Conservation (phyloP, 2,888 invertebrate genomes). For the Apoderus coryli region DNA sequence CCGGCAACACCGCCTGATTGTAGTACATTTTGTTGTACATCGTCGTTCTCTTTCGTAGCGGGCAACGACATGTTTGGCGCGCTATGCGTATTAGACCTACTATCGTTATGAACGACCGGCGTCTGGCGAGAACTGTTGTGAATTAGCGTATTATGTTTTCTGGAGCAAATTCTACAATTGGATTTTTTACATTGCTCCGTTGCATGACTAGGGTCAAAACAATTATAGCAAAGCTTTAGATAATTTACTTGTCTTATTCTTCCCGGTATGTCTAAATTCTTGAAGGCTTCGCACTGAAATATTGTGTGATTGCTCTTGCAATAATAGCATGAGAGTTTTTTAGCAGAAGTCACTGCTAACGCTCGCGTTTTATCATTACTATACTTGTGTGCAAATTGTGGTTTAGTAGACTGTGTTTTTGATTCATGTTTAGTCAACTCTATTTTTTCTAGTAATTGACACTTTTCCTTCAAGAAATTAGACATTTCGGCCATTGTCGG, state of each 20-base stretch:
- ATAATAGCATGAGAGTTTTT: conserved; percentile 9
- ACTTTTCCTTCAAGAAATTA: conserved; percentile 9
- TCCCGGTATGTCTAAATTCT: conserved; percentile 3
- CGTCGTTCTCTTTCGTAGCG: no score
- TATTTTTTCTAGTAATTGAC: conserved; percentile 11
- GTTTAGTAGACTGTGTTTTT: no score
- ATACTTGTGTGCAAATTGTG: no score
- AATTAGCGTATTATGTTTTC: conserved; percentile 13
- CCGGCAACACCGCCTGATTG: no score
- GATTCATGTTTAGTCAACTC: conserved; percentile 5
- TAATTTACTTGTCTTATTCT: conserved; percentile 8
- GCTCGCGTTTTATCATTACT: no score
- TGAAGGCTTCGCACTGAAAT: conserved; percentile 9
- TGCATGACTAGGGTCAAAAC: conserved; percentile 9
- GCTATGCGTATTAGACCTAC: no score
- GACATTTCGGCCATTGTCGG: conserved; percentile 8
- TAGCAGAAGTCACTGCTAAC: no score
- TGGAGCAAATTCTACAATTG: conserved; percentile 10
- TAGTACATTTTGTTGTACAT: no score
- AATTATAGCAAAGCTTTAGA: conserved; percentile 10
- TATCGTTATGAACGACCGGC: not conserved
- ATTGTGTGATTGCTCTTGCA: conserved; percentile 10
- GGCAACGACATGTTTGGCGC: no score
- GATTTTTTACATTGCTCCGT: conserved; percentile 8
- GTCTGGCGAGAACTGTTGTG: no score